Percentiles rank a stretch among this genome's conserved stretches.
Conservation (phyloP, 2,797 vertebrate genomes). For the Merluccius polli region DNA sequence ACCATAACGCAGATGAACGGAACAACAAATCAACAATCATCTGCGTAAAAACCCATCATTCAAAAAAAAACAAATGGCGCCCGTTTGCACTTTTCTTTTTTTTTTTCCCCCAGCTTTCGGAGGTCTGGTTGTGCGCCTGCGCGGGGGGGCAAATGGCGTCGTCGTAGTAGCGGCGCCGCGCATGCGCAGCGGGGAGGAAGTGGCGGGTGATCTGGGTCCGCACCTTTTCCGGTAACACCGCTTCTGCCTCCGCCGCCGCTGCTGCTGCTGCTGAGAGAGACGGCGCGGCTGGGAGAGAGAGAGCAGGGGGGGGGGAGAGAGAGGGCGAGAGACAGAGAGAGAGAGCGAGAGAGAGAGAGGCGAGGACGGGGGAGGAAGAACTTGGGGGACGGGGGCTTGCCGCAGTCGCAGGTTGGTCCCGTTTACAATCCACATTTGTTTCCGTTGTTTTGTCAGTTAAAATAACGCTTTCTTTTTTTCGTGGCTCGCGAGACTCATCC, state of each 20-base stretch:
- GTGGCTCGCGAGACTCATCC: too few relatives aligned
- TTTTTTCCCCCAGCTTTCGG: not conserved
- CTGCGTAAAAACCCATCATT: too few relatives aligned
- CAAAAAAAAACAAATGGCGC: conserved; percentile 65
- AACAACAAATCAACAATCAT: not conserved
- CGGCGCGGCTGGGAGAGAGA: conserved; percentile 32
- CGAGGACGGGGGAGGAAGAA: conserved; percentile 64
- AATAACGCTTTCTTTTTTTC: not conserved
- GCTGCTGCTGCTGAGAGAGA: conserved; percentile 45
- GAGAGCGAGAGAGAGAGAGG: conserved; percentile 51
- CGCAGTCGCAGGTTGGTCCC: conserved; percentile 55
- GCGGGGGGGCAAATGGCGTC: conserved; percentile 9
- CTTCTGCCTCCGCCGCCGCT: conserved; percentile 60
- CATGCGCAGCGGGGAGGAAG: conserved; percentile 72
- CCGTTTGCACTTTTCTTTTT: conserved; percentile 38
- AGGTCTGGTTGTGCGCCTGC: conserved; percentile 10
- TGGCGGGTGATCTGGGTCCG: conserved; percentile 77
- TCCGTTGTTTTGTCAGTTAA: not conserved
- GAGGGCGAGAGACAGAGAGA: conserved; percentile 32
- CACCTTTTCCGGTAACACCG: conserved; percentile 83
- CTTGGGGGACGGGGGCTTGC: conserved; percentile 56
- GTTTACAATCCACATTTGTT: not conserved
- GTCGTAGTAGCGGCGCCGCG: conserved; percentile 10
- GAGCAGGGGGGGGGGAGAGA: conserved; percentile 22
- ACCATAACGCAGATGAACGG: not conserved